Conservation (phyloP, 2,888 invertebrate species). For the Boloria euphrosyne region DNA sequence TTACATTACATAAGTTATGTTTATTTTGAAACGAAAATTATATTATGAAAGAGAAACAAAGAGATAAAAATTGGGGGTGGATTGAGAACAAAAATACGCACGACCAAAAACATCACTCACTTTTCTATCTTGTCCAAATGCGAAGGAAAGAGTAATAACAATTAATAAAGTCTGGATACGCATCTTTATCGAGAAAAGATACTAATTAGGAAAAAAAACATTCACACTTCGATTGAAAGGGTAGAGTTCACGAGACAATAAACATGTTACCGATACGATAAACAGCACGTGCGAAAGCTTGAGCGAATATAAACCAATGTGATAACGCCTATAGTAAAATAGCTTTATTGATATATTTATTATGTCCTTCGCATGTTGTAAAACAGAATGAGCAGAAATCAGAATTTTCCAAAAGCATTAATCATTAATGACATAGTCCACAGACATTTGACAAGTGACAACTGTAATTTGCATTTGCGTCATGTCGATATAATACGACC, state of each 20-base stretch:
- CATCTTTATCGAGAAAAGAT: slow-evolving; percentile 60
- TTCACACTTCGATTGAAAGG: slow-evolving; percentile 40
- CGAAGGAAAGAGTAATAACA: slow-evolving; percentile 51
- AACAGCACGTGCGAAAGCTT: slow-evolving; percentile 56
- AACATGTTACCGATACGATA: slow-evolving; percentile 50
- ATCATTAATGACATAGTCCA: neutral
- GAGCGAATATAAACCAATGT: slow-evolving; percentile 24
- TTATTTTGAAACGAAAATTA: neutral
- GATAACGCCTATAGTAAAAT: slow-evolving; percentile 32
- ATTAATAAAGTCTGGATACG: slow-evolving; percentile 53
- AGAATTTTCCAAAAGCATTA: neutral
- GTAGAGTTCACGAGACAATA: slow-evolving; percentile 54
- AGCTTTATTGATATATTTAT: slow-evolving; percentile 23
- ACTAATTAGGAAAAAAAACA: slow-evolving; percentile 51
- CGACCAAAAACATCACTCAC: slow-evolving; percentile 48
- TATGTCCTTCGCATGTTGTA: slow-evolving; percentile 19
- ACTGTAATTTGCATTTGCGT: slow-evolving; percentile 17
- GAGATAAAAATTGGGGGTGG: slow-evolving; percentile 18
- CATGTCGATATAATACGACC: neutral
- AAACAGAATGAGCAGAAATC: no score
- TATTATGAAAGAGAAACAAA: slow-evolving; percentile 19
- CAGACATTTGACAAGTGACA: slow-evolving; percentile 15
- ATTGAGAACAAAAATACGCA: slow-evolving; percentile 22
- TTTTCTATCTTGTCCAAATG: slow-evolving; percentile 65
- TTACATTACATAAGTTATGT: neutral